Evolutionary conservation across 1,140 invertebrate species (phyloP).

Genomic region (Diplogasteroides magnus): DNA sequence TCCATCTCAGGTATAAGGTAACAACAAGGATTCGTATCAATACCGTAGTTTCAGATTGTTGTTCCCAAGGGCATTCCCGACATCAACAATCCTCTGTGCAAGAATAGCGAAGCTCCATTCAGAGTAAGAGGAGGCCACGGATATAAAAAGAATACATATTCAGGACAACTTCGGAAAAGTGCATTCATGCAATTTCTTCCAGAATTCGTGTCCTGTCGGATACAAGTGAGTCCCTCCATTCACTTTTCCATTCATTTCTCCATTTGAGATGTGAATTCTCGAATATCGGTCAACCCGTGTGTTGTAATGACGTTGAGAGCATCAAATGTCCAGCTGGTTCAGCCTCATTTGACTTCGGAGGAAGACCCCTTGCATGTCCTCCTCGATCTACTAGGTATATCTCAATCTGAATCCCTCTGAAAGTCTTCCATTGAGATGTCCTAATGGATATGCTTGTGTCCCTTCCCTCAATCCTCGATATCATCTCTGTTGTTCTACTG

Average conservation of each 20-base stretch:
- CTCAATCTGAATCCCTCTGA: too few relatives aligned
- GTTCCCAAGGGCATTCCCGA: neutral
- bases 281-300: slow-evolving; percentile 36
- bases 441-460: slow-evolving; percentile 43
- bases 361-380: slow-evolving; percentile 25
- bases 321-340: slow-evolving; percentile 47
- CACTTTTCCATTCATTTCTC: too few relatives aligned
- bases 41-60: too few relatives aligned
- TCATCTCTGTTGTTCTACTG: slow-evolving; percentile 48
- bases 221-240: slow-evolving; percentile 40
- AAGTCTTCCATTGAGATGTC: slow-evolving; percentile 42
- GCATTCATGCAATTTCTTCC: slow-evolving; percentile 47
- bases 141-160: slow-evolving; percentile 30
- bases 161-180: slow-evolving; percentile 39
- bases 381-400: slow-evolving; percentile 21
- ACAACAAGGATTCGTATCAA: too few relatives aligned
- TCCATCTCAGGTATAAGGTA: too few relatives aligned
- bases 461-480: slow-evolving; percentile 39
- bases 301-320: slow-evolving; percentile 34
- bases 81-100: slow-evolving; percentile 13
- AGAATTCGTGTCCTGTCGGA: slow-evolving; percentile 52
- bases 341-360: slow-evolving; percentile 24
- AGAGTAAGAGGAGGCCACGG: neutral
- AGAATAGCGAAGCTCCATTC: slow-evolving; percentile 23
- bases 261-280: slow-evolving; percentile 40